Base-by-base conservation (phyloP, 2,888 invertebrate species). In the Criorhina ranunculi region DNA sequence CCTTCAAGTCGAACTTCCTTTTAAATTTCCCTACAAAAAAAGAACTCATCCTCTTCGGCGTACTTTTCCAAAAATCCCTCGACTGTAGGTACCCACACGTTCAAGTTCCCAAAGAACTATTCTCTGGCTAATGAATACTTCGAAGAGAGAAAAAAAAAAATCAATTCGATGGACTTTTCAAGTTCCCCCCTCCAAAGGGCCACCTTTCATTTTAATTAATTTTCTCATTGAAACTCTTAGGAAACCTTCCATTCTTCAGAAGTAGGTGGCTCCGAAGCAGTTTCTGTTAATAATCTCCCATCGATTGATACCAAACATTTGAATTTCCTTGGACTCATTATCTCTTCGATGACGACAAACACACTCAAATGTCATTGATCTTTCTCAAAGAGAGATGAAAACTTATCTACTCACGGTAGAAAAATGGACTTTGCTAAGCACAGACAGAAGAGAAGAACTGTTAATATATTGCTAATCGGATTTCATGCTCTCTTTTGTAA, bases 391-490 rank as follows among this genome's bases (percentile, higher is more conserved):
- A 53, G 31, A 42, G n/a, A 37, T 29, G 49, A 31, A 53, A 40
- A 44, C n/a, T 11, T 42, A 5, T 12, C n/a, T n/a, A n/a, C n/a
- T 5, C 31, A 46, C 15, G 0, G n/a, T 42, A 42, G 24, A 29
- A 12, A 66, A 69, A 80, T 85, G 76, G 80, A 85, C 66, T 85
- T 80, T 76, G 12, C 24, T 12, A 46, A 40, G 40, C 59, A 37
- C 15, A 42, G 33, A 70, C n/a, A 40, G 29, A 29, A 37, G 4
- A 67, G 51, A 64, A 24, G 57, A 79, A 80, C 53, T 55, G 80
- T 85, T 80, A 85, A 85, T 70, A 85, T 70, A 85, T 64, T 76
- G 51, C 79, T 85, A 85, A 85, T 75, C 85, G 75, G 85, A 79
- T 85, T 70, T 78, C 51, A 60, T 73, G 46, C 12, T 49, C 66